Percentiles rank a stretch among this genome's conserved stretches.
Evolutionary conservation across 2,797 vertebrate species (phyloP).

Genomic region (Poecile montanus): DNA sequence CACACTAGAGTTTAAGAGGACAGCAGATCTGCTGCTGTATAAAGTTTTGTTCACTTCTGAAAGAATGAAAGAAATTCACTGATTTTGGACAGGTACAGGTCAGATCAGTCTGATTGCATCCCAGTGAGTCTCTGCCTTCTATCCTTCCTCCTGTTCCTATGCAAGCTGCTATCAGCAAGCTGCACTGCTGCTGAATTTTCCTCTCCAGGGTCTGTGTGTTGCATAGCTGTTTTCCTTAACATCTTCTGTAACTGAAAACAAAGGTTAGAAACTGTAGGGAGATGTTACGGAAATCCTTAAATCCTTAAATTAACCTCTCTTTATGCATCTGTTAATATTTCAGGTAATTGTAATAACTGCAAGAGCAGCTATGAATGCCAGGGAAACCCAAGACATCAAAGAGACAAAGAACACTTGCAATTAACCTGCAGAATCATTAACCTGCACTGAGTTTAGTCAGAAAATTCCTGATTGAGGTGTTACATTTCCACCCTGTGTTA

Average conservation of each 20-base stretch:
- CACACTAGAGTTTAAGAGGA: background rate
- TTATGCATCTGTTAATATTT: background rate
- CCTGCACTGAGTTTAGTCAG: background rate
- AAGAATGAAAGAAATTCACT: background rate
- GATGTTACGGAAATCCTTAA: background rate
- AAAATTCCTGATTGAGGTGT: background rate
- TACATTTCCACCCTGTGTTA: background rate
- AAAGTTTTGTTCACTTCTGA: background rate
- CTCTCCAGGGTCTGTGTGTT: background rate
- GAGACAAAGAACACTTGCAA: background rate
- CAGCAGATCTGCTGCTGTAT: background rate
- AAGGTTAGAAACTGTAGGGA: background rate
- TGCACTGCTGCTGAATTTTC: background rate
- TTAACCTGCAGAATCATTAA: background rate
- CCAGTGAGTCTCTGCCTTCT: background rate
- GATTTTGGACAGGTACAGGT: background rate
- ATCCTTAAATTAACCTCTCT: background rate
- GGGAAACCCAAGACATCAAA: background rate
- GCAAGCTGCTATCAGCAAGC: background rate
- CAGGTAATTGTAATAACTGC: background rate
- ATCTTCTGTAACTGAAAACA: background rate
- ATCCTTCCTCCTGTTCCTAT: background rate
- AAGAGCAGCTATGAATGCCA: background rate
- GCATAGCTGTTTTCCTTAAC: background rate
- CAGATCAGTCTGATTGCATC: background rate